These are phyloP conservation scores for Halesus radiatus DNA, from an alignment of 1,140 invertebrate genomes.

Conservation along the genomic window DNA sequence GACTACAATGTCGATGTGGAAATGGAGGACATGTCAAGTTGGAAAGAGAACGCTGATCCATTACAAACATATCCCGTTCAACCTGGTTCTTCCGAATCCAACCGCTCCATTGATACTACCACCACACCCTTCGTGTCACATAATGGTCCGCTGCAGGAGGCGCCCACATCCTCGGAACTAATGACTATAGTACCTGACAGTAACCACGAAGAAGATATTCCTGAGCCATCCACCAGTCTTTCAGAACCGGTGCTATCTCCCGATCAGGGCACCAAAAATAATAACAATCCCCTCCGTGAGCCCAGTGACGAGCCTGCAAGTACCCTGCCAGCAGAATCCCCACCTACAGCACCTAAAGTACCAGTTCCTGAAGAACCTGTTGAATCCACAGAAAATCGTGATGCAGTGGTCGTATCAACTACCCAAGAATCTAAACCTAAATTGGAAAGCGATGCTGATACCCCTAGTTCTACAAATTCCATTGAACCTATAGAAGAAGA, in stretches of 20 bases:
- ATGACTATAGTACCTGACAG: constrained; percentile 37
- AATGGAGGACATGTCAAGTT: constrained; percentile 76
- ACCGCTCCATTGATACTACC: not conserved
- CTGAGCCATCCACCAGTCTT: constrained; percentile 36
- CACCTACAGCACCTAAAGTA: not conserved
- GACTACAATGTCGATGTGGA: constrained; percentile 79
- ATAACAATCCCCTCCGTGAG: constrained; percentile 5
- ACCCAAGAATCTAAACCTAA: constrained; percentile 16
- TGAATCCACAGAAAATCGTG: constrained; percentile 1
- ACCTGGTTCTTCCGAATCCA: constrained; percentile 23
- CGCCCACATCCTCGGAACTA: constrained; percentile 19
- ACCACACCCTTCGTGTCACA: constrained; percentile 7
- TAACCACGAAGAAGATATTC: constrained; percentile 18
- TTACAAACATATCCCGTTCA: constrained; percentile 35
- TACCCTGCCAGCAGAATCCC: not conserved
- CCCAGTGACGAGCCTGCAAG: constrained; percentile 21
- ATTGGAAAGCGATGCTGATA: not conserved
- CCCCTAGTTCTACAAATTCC: not conserved
- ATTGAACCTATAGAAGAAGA: not conserved
- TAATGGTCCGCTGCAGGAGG: constrained; percentile 26
- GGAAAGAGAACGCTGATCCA: constrained; percentile 65
- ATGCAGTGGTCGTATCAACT: not conserved
- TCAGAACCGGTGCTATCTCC: constrained; percentile 29
- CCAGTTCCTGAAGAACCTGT: not conserved
- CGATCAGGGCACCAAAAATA: not conserved